Evolutionary conservation across 2,113 vertebrate species (phyloP).

Genomic region (Indri indri): DNA sequence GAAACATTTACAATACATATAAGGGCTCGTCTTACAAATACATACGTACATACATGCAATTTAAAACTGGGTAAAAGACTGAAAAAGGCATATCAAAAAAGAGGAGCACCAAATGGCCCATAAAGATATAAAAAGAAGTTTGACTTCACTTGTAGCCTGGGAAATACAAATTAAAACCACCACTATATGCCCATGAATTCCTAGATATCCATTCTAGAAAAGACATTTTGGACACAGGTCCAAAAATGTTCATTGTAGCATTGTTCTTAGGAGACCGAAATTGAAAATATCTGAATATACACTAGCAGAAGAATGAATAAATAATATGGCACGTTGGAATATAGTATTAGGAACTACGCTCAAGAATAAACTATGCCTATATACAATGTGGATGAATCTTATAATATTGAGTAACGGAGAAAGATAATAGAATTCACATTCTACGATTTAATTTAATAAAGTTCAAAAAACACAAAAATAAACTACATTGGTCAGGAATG

Average conservation of each 20-base stretch:
- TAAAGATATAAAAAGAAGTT: background rate
- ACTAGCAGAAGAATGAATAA: background rate
- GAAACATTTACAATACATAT: background rate
- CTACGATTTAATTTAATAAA: background rate
- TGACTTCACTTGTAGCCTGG: background rate
- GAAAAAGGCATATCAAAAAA: background rate
- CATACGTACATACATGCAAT: background rate
- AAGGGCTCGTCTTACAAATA: background rate
- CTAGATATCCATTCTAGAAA: background rate
- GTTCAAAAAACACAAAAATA: background rate
- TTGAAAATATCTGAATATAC: background rate
- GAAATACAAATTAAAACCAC: background rate
- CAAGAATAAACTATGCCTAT: background rate
- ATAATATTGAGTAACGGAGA: background rate
- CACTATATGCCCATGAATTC: background rate
- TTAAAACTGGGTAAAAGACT: background rate
- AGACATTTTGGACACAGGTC: background rate
- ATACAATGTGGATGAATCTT: background rate
- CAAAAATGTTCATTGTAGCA: background rate
- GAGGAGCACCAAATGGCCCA: background rate
- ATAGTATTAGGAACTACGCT: background rate
- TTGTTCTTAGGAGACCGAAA: background rate
- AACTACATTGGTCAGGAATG: background rate
- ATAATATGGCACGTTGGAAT: background rate
- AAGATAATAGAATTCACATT: background rate